Percentiles rank a stretch among this genome's conserved stretches.
Evolutionary conservation across 2,113 vertebrate species (phyloP).

Genomic region (Aplodontia rufa): DNA sequence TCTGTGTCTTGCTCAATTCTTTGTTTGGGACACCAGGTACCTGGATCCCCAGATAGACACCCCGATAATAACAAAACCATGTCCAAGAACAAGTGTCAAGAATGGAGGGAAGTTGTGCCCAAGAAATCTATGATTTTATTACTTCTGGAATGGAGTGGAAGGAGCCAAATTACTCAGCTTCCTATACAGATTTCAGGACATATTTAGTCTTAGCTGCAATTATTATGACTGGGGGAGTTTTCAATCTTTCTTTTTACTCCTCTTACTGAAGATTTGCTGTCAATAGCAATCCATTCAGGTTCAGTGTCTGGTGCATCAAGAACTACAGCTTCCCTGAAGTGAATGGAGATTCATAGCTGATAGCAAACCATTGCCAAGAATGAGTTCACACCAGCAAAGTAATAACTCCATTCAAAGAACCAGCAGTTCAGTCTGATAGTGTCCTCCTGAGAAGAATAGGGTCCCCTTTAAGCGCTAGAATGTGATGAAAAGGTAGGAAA

Average conservation of each 20-base stretch:
- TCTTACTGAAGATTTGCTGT: slow-evolving; percentile 42
- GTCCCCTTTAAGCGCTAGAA: slow-evolving; percentile 14
- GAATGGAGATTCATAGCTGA: slow-evolving; percentile 63
- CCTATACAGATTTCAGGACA: neutral
- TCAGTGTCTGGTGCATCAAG: neutral
- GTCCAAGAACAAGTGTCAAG: neutral
- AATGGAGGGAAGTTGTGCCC: neutral
- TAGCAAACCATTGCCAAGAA: slow-evolving; percentile 54
- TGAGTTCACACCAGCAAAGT: slow-evolving; percentile 55
- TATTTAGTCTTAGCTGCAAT: neutral
- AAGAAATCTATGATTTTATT: neutral
- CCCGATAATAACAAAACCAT: too few relatives aligned
- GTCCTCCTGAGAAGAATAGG: slow-evolving; percentile 45
- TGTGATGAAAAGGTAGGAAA: neutral
- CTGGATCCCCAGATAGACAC: too few relatives aligned
- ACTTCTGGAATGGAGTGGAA: neutral
- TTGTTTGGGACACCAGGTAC: too few relatives aligned
- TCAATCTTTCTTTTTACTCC: neutral
- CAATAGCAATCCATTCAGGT: slow-evolving; percentile 26
- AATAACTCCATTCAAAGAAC: slow-evolving; percentile 56
- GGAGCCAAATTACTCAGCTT: neutral
- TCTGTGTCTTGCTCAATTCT: too few relatives aligned
- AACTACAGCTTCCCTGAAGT: slow-evolving; percentile 35
- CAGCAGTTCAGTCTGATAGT: slow-evolving; percentile 46
- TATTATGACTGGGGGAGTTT: neutral